A percentile compares a stretch with the other conserved stretches of the same genome.
phyloP scores from a whole-genome alignment of 2,888 invertebrate genomes.

The Margaritifera margaritifera region DNA sequence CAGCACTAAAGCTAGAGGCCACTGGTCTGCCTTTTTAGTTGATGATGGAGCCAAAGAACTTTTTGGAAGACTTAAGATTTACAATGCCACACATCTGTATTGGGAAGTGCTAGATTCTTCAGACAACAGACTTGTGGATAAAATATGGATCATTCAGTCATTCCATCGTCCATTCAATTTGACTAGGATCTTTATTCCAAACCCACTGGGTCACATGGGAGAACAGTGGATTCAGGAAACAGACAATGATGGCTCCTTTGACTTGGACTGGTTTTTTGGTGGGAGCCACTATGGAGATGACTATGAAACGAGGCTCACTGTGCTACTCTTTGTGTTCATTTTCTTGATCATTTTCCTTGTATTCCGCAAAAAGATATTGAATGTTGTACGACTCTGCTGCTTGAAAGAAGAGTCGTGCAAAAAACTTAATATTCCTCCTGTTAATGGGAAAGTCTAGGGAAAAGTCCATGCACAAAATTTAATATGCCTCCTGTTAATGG shows the following conservation, averaged over 20 bases:
- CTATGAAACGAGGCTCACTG: constrained; percentile 43
- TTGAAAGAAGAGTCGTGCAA: constrained; percentile 48
- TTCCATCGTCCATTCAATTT: constrained; percentile 53
- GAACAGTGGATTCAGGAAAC: constrained; percentile 37
- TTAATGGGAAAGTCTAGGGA: too few relatives aligned
- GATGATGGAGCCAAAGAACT: constrained; percentile 50
- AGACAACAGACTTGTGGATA: constrained; percentile 54
- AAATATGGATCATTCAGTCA: constrained; percentile 51
- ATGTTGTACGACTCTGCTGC: constrained; percentile 42
- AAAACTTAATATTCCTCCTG: constrained; percentile 10
- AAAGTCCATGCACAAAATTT: constrained; percentile 17
- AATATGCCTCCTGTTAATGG: constrained; percentile 1
- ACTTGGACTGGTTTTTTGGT: constrained; percentile 37
- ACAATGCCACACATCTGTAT: constrained; percentile 54
- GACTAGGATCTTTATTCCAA: constrained; percentile 32
- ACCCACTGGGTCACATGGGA: constrained; percentile 44
- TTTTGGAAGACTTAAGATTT: constrained; percentile 50
- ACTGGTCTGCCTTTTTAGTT: constrained; percentile 55
- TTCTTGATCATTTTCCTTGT: constrained; percentile 41
- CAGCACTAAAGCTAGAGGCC: constrained; percentile 36
- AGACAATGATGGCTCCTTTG: constrained; percentile 18
- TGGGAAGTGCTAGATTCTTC: constrained; percentile 57
- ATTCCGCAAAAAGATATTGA: constrained; percentile 45
- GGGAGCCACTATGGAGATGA: constrained; percentile 45
- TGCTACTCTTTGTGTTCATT: constrained; percentile 40